A percentile compares a stretch with the other conserved stretches of the same genome.
phyloP scores from a whole-genome alignment of 2,113 vertebrate species.

The Hydropotes inermis region DNA sequence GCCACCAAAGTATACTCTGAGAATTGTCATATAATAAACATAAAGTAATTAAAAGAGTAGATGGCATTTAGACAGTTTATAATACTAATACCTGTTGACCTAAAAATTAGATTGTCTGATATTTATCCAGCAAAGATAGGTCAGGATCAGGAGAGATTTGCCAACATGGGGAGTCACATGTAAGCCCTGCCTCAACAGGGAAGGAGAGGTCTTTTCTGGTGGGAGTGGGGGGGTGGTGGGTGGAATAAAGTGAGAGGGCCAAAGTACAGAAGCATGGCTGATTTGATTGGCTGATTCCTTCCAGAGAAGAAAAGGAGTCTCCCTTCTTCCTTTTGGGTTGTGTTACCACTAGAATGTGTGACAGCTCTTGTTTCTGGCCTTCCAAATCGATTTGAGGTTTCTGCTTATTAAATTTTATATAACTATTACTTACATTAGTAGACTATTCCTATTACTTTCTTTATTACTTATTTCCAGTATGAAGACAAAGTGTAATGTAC shows the following conservation, averaged over 20 bases:
- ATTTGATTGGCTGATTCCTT: background rate
- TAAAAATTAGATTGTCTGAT: background rate
- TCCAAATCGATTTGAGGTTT: background rate
- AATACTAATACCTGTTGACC: background rate
- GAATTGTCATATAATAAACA: background rate
- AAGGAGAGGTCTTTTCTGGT: background rate
- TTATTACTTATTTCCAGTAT: background rate
- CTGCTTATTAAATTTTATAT: background rate
- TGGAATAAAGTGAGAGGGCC: accelerated
- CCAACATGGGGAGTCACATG: background rate
- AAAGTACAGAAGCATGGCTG: background rate
- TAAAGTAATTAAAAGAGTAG: background rate
- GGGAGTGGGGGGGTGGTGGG: too few relatives aligned
- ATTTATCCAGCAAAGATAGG: background rate
- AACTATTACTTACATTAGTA: background rate
- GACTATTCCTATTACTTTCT: background rate
- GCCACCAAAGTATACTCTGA: accelerated
- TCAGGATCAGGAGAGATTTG: background rate
- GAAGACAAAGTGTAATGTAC: background rate
- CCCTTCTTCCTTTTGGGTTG: background rate
- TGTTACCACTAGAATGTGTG: background rate
- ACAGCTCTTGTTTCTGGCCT: background rate
- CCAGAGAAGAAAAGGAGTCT: background rate
- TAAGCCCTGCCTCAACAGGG: background rate
- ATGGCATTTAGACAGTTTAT: background rate